Base-by-base conservation (phyloP, 30 jellyfish, hydroid and myxozoan genomes). In the Rhopilema esculentum region DNA sequence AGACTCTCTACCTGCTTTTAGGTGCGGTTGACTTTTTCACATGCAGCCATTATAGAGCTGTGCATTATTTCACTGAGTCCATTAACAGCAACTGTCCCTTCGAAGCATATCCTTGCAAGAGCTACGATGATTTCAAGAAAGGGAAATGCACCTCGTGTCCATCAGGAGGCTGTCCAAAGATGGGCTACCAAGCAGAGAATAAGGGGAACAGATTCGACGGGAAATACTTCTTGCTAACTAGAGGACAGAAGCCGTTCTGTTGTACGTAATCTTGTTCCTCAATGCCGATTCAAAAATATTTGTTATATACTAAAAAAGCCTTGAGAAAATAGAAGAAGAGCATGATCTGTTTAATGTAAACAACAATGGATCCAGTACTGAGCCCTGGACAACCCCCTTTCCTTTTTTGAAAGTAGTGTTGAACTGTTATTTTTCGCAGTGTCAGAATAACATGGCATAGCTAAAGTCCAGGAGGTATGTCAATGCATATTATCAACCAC, bases 41-140 rank as follows among this genome's bases (percentile, higher is more conserved):
- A 6, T 89, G 97, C 93, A 89, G 90, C 81, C 97, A 89, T 53
- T 81, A 74, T 71, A 51, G 97, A 72, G 51, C 97, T 17, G 76
- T 75, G 18, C 62, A 23, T 23, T 79, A 75, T 80, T 89, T 63
- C 93, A 89, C 70, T 16, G 97, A 89, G 49, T 89, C 97, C 20
- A 79, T 88, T 40, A 73, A 75, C 79, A 65, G 72, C 85, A 50
- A 65, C 30, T 72, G 93, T 27, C 89, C 84, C 30, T 89, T 83
- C 29, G 85, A 83, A 49, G 84, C 93, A 1, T 89, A 80, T 65
- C 93, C 89, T 4, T 89, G 97, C 81, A 72, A 33, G 40, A 50
- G 62, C 80, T 89, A 72, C 61, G 86, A 81, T 9, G 86, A 74
- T 18, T 89, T 80, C 73, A 70, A 62, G 50, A 27, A 63, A n/a